phyloP scores from a whole-genome alignment of 2,113 vertebrate species.

The Dipodomys ordii region DNA sequence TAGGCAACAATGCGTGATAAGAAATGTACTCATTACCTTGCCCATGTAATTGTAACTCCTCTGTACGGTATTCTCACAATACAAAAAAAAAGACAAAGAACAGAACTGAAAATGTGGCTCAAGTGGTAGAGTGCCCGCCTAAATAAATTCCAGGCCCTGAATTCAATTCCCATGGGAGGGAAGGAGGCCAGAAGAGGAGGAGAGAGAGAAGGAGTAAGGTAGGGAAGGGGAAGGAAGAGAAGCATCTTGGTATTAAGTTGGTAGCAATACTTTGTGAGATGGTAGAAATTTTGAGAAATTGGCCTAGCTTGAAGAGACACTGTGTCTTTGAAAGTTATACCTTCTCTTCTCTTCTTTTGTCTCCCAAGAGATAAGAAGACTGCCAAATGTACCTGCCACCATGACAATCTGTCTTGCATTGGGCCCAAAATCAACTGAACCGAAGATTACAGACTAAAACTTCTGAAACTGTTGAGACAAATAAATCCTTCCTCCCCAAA shows the following conservation, averaged over 20 bases:
- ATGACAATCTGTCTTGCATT: background rate
- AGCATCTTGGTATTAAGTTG: background rate
- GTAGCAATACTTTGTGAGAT: background rate
- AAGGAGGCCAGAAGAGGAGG: too few relatives aligned
- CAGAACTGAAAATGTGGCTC: too few relatives aligned
- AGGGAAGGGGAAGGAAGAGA: too few relatives aligned
- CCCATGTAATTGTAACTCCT: too few relatives aligned
- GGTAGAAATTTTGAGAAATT: too few relatives aligned
- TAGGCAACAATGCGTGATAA: too few relatives aligned
- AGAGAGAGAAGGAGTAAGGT: too few relatives aligned
- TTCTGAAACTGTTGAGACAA: background rate
- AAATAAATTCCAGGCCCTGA: too few relatives aligned
- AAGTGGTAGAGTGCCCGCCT: too few relatives aligned
- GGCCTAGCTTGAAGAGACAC: background rate
- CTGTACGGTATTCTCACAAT: too few relatives aligned
- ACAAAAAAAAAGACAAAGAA: constrained; percentile 3
- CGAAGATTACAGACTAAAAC: background rate
- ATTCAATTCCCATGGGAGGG: too few relatives aligned
- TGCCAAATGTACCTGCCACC: background rate
- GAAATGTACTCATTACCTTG: too few relatives aligned
- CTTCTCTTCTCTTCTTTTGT: background rate
- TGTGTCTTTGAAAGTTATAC: background rate
- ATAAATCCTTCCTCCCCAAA: background rate
- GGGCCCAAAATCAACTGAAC: background rate
- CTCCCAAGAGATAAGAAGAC: background rate